A percentile compares a stretch with the other conserved stretches of the same genome.
Conservation (phyloP, 1,140 invertebrate genomes). For the Drosophila mauritiana region DNA sequence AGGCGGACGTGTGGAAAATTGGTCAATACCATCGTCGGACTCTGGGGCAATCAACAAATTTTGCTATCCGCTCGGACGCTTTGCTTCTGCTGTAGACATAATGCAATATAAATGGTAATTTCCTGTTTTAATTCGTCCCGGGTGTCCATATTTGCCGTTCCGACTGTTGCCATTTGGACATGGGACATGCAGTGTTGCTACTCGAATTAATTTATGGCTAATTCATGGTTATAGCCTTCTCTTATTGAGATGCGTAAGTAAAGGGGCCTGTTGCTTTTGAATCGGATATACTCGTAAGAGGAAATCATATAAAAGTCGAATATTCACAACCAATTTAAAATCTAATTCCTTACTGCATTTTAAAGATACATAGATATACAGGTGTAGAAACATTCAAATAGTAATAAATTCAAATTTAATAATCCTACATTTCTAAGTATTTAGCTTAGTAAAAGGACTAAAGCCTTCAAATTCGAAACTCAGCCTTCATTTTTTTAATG, state of each 20-base stretch:
- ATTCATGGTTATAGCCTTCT: slow-evolving; percentile 18
- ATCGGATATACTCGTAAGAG: background rate
- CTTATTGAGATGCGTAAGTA: background rate
- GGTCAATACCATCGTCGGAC: slow-evolving; percentile 16
- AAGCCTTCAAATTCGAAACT: slow-evolving; percentile 6
- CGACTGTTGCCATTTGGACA: slow-evolving; percentile 10
- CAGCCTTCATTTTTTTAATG: background rate
- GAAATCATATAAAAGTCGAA: background rate
- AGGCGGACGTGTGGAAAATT: slow-evolving; percentile 41
- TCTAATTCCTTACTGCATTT: background rate
- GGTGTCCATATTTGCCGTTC: slow-evolving; percentile 47
- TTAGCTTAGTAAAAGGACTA: slow-evolving; percentile 14
- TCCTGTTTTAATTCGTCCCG: slow-evolving; percentile 58
- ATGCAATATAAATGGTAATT: slow-evolving; percentile 71
- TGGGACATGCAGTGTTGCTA: background rate
- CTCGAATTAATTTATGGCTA: slow-evolving; percentile 30
- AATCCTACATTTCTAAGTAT: slow-evolving; percentile 6
- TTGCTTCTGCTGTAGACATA: slow-evolving; percentile 52
- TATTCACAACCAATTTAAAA: no score
- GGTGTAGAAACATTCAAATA: background rate
- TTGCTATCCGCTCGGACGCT: background rate
- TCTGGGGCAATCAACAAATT: slow-evolving; percentile 15
- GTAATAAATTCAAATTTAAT: slow-evolving; percentile 28
- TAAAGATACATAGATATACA: background rate
- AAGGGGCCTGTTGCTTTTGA: background rate